Percentiles rank a stretch among this genome's conserved stretches.
Evolutionary conservation across 1,140 invertebrate species (phyloP).

Genomic region (Ylistrum balloti): DNA sequence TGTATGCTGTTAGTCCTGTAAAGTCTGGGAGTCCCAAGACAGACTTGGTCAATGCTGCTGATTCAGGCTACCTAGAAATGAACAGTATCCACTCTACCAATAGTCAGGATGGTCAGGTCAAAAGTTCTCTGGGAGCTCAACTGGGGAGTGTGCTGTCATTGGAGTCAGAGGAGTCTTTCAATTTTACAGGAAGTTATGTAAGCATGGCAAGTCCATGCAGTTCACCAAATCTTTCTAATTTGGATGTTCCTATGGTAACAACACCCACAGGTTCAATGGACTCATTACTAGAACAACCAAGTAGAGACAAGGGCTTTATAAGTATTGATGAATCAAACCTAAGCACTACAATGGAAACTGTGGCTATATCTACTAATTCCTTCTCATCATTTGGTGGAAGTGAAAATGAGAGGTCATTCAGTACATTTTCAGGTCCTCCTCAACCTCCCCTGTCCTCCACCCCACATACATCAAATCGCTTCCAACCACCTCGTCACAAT

Average conservation of each 20-base stretch:
- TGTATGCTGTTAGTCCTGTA: constrained; percentile 62
- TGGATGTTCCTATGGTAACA: constrained; percentile 64
- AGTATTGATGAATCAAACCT: constrained; percentile 58
- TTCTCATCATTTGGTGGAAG: constrained; percentile 49
- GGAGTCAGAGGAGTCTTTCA: constrained; percentile 57
- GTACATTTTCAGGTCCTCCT: constrained; percentile 56
- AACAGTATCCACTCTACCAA: constrained; percentile 50
- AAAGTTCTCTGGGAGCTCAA: constrained; percentile 64
- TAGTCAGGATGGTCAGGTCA: constrained; percentile 67
- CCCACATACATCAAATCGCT: constrained; percentile 42
- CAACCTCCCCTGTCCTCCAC: constrained; percentile 41
- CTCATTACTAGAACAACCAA: constrained; percentile 61
- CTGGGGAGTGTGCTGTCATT: constrained; percentile 64
- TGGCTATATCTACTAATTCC: constrained; percentile 59
- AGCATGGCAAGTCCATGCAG: constrained; percentile 72
- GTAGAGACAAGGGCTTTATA: constrained; percentile 10
- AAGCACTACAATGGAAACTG: constrained; percentile 60
- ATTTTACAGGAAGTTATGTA: constrained; percentile 69
- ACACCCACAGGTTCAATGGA: constrained; percentile 69
- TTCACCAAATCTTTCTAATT: constrained; percentile 69
- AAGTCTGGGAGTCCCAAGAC: constrained; percentile 50
- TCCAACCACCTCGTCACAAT: constrained; percentile 43
- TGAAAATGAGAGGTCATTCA: constrained; percentile 54
- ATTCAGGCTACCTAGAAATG: constrained; percentile 64
- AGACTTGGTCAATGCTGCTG: constrained; percentile 45